phyloP scores from a whole-genome alignment of 1,140 invertebrate genomes.

The Orchestia grillus region DNA sequence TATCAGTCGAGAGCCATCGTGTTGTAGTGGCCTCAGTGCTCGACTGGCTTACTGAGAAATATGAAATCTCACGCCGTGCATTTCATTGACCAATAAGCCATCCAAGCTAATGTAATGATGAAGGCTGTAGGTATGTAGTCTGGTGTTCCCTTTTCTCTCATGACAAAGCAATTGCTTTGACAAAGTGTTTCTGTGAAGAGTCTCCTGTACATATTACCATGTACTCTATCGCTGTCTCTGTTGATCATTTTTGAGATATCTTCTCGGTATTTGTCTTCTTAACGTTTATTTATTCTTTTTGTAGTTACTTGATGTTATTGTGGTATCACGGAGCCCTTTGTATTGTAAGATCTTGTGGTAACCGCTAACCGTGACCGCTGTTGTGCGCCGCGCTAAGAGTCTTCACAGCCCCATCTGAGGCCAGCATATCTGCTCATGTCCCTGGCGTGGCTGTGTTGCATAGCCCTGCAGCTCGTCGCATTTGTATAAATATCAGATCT shows the following conservation, averaged over 20 bases:
- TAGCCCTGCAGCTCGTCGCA: not conserved
- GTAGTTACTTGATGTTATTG: not conserved
- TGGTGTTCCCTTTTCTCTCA: not conserved
- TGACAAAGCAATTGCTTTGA: not conserved
- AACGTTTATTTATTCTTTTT: constrained; percentile 3
- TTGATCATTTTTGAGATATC: not conserved
- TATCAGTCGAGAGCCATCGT: not conserved
- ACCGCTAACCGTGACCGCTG: not conserved
- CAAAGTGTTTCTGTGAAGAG: not conserved
- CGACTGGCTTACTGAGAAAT: not conserved
- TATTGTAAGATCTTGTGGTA: not conserved
- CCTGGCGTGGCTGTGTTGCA: not conserved
- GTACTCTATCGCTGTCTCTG: not conserved
- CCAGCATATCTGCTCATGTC: not conserved
- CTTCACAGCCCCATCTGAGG: not conserved
- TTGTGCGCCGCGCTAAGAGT: not conserved
- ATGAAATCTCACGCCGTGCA: not conserved
- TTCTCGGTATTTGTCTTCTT: not conserved
- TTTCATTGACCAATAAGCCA: not conserved
- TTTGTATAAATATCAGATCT: not conserved
- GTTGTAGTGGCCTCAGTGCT: not conserved
- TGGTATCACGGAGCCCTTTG: not conserved
- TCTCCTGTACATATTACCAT: not conserved
- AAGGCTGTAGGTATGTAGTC: not conserved
- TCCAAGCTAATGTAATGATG: not conserved